Base-by-base conservation (phyloP, 1,140 invertebrate species). In the Listronotus bonariensis region DNA sequence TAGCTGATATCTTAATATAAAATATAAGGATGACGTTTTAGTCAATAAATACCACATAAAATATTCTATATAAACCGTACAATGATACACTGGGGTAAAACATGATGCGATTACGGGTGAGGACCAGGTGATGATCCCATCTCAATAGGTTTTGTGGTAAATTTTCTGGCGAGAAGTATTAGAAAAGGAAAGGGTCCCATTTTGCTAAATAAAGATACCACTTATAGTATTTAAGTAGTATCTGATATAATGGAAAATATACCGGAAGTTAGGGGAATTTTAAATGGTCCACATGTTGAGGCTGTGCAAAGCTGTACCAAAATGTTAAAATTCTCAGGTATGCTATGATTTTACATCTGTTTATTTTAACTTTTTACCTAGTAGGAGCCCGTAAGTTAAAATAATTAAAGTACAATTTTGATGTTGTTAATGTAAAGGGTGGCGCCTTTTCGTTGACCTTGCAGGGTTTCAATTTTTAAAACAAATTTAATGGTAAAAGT, bases 201-300 rank as follows among this genome's bases (percentile, higher is more conserved):
- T 48, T 48, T 48, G 45, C 45, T 20, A 48, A 48, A 48, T 48
- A 48, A 48, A 48, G 45, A 48, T 17, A 48, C 45, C 45, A 48
- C 45, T 48, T 48, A 48, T 48, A 12, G 45, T 20, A 48, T 48
- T 48, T 26, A 48, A 48, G 45, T 48, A 17, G 45, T 48, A 17
- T 48, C 45, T 48, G 15, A 26, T 48, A 48, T 48, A 48, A 48
- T 48, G 45, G 45, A 20, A 48, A 48, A 48, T 17, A 26, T 48
- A 48, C 45, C 45, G 45, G 45, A 48, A 48, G 45, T 48, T 20
- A 36, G 34, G 45, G 18, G 45, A 17, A 43, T 3, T 48, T 17
- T 20, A 20, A 48, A 26, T 7, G 15, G 45, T 10, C 15, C 18
- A 18, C 8, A 48, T 20, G 26, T 48, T 48, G 34, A 26, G 34